Conservation (phyloP, 2,797 vertebrate species). For the Eutrigla gurnardus region DNA sequence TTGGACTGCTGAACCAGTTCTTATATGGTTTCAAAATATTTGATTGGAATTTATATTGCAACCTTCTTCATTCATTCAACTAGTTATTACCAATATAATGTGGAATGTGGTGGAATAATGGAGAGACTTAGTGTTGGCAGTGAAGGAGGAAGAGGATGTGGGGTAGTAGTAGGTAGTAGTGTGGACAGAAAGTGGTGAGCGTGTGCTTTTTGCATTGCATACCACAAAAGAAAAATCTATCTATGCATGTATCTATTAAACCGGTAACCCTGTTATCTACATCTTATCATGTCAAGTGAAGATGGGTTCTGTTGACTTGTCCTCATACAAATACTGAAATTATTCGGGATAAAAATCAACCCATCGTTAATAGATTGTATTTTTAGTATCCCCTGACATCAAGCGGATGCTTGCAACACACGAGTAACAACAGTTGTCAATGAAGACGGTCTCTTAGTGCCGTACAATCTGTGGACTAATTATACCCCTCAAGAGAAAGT, state of each 20-base stretch:
- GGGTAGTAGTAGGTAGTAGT: background rate
- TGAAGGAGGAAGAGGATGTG: conserved; percentile 14
- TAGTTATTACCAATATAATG: conserved; percentile 19
- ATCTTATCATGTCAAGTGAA: background rate
- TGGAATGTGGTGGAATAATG: conserved; percentile 8
- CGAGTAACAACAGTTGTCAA: conserved; percentile 67
- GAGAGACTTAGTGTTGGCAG: conserved; percentile 10
- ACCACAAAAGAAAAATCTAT: background rate
- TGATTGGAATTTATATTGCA: background rate
- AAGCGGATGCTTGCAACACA: conserved; percentile 62
- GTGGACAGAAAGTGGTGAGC: background rate
- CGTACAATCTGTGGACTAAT: conserved; percentile 82
- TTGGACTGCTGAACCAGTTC: background rate
- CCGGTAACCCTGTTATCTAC: background rate
- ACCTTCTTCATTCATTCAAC: background rate
- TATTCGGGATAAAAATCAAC: conserved; percentile 18
- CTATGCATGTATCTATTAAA: background rate
- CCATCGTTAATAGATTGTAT: conserved; percentile 21
- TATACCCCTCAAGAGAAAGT: conserved; percentile 79
- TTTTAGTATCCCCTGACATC: conserved; percentile 55
- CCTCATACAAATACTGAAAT: conserved; percentile 6
- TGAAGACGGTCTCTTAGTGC: conserved; percentile 71
- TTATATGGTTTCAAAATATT: background rate
- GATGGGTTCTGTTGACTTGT: conserved; percentile 16
- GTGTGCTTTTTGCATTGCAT: conserved; percentile 1